A percentile compares a stretch with the other conserved stretches of the same genome.
Conservation (phyloP, 2,113 vertebrate species). For the Myotis brandtii region DNA sequence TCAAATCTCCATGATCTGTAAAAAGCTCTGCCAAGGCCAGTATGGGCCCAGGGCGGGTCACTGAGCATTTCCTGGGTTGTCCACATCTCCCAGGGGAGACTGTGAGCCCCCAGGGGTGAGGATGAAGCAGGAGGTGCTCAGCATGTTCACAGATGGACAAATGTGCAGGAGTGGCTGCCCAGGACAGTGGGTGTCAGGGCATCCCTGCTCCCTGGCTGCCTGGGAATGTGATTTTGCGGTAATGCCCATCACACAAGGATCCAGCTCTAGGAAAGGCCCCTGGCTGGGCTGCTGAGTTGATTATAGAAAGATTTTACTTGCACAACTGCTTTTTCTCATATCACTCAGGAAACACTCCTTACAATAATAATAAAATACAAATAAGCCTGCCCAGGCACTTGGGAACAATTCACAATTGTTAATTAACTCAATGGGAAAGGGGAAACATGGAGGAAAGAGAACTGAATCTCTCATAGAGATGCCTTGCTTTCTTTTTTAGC, state of each 20-base stretch:
- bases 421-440: not conserved
- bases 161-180: not conserved
- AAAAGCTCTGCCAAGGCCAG: not conserved
- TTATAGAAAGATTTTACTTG: not conserved
- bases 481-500: not conserved
- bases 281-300: not conserved
- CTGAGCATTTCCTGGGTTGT: not conserved
- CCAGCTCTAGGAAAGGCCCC: not conserved
- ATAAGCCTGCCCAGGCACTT: not conserved
- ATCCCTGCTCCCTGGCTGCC: not conserved
- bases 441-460: not conserved
- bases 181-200: not conserved
- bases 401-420: not conserved
- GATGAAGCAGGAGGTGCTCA: not conserved
- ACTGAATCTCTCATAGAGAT: not conserved
- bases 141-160: not conserved
- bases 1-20: not conserved
- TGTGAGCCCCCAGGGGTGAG: not conserved
- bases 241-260: not conserved
- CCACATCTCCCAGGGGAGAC: not conserved
- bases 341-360: constrained; percentile 6
- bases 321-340: constrained; percentile 9
- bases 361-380: not conserved
- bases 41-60: not conserved
- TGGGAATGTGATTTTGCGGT: not conserved